Conservation (phyloP, 2,113 vertebrate genomes). For the Condylura cristata region DNA sequence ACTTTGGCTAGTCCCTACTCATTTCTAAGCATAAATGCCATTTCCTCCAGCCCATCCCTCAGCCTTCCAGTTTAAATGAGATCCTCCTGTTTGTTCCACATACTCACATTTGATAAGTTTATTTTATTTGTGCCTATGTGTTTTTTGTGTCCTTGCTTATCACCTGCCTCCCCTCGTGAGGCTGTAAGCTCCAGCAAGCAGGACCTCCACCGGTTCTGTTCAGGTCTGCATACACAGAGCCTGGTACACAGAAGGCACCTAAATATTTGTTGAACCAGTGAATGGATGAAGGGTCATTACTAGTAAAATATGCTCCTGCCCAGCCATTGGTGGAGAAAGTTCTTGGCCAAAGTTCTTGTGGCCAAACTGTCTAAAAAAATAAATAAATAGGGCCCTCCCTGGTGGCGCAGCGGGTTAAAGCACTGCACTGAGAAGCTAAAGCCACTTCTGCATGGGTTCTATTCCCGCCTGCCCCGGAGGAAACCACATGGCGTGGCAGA, state of each 20-base stretch:
- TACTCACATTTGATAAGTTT: not conserved
- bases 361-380: not conserved
- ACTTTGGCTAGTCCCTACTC: not conserved
- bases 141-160: not conserved
- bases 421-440: too few relatives aligned
- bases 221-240: not conserved
- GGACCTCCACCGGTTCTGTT: not conserved
- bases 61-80: not conserved
- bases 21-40: not conserved
- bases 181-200: not conserved
- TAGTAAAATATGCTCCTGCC: not conserved
- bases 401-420: too few relatives aligned
- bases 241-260: not conserved
- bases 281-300: not conserved
- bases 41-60: not conserved
- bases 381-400: too few relatives aligned
- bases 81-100: not conserved
- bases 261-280: not conserved
- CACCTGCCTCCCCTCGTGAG: not conserved
- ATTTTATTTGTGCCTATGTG: not conserved
- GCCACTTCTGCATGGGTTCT: too few relatives aligned
- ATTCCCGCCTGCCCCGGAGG: too few relatives aligned
- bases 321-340: not conserved
- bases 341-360: not conserved
- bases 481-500: too few relatives aligned